A percentile compares a stretch with the other conserved stretches of the same genome.
phyloP scores from a whole-genome alignment of 2,113 vertebrate genomes.

The Saccopteryx bilineata region DNA sequence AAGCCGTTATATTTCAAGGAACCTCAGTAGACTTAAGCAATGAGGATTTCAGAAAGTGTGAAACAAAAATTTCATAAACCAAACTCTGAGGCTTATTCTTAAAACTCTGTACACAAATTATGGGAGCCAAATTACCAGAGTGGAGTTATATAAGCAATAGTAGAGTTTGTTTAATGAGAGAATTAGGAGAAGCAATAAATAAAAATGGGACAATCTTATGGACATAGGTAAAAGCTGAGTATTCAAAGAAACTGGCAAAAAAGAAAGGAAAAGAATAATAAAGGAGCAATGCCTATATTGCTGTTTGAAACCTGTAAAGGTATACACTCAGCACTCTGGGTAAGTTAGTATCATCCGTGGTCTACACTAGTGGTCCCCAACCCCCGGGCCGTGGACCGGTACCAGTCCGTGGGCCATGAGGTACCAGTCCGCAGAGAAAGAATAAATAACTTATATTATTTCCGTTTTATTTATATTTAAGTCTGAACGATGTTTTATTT shows the following conservation, averaged over 20 bases:
- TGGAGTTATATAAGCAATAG: background rate
- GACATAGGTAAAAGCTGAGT: background rate
- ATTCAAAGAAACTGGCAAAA: background rate
- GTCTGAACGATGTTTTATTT: too few relatives aligned
- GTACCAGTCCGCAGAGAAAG: too few relatives aligned
- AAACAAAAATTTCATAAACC: background rate
- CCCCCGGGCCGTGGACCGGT: too few relatives aligned
- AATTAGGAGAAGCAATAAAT: constrained; percentile 7
- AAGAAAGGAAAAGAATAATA: background rate
- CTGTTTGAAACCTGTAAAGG: background rate
- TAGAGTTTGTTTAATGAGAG: background rate
- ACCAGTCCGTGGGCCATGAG: too few relatives aligned
- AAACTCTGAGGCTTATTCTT: background rate
- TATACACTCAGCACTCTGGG: background rate
- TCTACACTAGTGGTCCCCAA: too few relatives aligned
- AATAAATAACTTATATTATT: too few relatives aligned
- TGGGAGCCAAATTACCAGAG: background rate
- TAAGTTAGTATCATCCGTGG: background rate
- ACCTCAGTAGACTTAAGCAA: background rate
- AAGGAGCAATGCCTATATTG: background rate
- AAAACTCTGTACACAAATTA: background rate
- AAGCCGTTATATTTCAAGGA: background rate
- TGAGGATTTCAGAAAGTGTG: background rate
- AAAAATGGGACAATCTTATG: background rate
- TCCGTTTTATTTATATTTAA: too few relatives aligned